phyloP scores from a whole-genome alignment of 92 coral and sea anemone genomes.

The Palythoa grandis region DNA sequence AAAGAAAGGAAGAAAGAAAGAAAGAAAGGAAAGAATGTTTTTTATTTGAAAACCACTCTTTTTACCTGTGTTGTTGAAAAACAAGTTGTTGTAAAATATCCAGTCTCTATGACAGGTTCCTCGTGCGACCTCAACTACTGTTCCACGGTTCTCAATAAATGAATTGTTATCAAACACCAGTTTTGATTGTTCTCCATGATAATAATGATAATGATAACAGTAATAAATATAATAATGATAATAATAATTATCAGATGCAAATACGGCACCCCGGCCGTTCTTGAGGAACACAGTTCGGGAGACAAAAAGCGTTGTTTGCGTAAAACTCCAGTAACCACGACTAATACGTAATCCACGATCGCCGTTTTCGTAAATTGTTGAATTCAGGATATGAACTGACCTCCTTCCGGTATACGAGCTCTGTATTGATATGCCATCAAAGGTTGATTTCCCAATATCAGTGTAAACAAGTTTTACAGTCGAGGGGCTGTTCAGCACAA shows the following conservation, averaged over 20 bases:
- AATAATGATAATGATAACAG: background rate
- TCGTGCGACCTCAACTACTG: slow-evolving; percentile 29
- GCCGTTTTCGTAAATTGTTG: slow-evolving; percentile 50
- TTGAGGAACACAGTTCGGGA: slow-evolving; percentile 43
- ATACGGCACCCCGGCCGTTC: slow-evolving; percentile 51
- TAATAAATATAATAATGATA: background rate
- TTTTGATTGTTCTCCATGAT: background rate
- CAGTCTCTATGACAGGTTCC: background rate
- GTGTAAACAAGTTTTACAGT: slow-evolving; percentile 40
- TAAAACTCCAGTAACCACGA: background rate
- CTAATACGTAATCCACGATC: slow-evolving; percentile 46
- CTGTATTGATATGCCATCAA: slow-evolving; percentile 35
- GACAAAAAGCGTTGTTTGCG: slow-evolving; percentile 13
- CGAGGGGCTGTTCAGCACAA: slow-evolving; percentile 6
- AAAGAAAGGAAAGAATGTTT: no score
- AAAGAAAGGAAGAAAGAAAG: no score
- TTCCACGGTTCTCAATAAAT: slow-evolving; percentile 43
- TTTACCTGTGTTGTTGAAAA: slow-evolving; percentile 33
- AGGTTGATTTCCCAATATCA: slow-evolving; percentile 39
- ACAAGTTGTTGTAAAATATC: slow-evolving; percentile 44
- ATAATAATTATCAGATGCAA: background rate
- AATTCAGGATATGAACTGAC: slow-evolving; percentile 43
- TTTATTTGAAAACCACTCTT: background rate
- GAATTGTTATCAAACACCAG: slow-evolving; percentile 23
- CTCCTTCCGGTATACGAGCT: slow-evolving; percentile 11